These are phyloP conservation scores for Hesperophylax magnus DNA, from an alignment of 1,140 invertebrate genomes.

Conservation along the genomic window DNA sequence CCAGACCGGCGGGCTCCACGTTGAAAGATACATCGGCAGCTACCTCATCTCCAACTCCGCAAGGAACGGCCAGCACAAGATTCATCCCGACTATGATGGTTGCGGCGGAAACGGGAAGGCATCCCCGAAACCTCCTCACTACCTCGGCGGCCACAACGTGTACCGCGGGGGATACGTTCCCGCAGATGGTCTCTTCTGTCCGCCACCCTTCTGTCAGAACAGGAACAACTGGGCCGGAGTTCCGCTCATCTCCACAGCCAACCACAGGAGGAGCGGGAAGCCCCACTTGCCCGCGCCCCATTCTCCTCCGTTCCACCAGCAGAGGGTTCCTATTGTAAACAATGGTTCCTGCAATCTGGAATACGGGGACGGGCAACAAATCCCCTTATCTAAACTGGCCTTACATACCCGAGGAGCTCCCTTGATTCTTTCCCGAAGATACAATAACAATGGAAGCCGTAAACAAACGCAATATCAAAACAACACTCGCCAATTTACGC, in stretches of 20 bases:
- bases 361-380: conserved; percentile 64
- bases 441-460: conserved; percentile 56
- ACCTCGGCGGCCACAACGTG: conserved; percentile 66
- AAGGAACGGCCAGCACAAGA: conserved; percentile 58
- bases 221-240: conserved; percentile 76
- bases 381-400: conserved; percentile 74
- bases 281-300: conserved; percentile 53
- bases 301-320: conserved; percentile 47
- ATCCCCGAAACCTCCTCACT: conserved; percentile 63
- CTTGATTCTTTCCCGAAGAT: conserved; percentile 76
- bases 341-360: conserved; percentile 62
- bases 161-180: conserved; percentile 60
- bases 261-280: conserved; percentile 58
- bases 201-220: conserved; percentile 66
- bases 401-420: conserved; percentile 85
- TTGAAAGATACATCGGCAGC: conserved; percentile 78
- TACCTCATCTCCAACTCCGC: conserved; percentile 72
- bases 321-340: conserved; percentile 57
- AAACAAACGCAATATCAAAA: conserved; percentile 60
- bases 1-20: conserved; percentile 71
- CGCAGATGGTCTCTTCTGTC: conserved; percentile 64
- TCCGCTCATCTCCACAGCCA: conserved; percentile 78
- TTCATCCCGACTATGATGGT: conserved; percentile 59
- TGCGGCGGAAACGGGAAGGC: conserved; percentile 60
- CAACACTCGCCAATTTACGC: conserved; percentile 59